Conservation (phyloP, 2,113 vertebrate species). For the Henicopernis longicauda region DNA sequence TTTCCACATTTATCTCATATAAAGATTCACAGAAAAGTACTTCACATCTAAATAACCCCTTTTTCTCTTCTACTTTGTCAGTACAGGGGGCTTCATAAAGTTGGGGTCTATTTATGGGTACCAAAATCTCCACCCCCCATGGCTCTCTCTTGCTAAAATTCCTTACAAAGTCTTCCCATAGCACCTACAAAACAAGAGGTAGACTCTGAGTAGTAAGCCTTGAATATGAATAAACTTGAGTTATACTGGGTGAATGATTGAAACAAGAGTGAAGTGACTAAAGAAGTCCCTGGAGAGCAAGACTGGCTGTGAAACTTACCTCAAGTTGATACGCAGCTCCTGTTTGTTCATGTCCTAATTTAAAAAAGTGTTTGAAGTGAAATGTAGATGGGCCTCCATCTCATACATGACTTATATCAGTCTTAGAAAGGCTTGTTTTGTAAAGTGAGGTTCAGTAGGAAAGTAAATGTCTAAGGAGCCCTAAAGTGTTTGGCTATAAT, state of each 20-base stretch:
- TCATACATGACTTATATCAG: fast-evolving
- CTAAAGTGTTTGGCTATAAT: neutral
- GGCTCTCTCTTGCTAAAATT: neutral
- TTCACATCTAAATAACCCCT: neutral
- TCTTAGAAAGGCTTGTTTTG: neutral
- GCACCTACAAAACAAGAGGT: neutral
- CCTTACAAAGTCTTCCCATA: neutral
- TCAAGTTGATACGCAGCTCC: fast-evolving
- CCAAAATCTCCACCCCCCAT: neutral
- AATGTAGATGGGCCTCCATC: neutral
- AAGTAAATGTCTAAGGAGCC: neutral
- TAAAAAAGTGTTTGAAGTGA: neutral
- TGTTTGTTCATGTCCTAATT: neutral
- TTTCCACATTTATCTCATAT: neutral
- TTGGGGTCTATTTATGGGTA: neutral
- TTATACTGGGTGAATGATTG: neutral
- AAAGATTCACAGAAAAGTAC: neutral
- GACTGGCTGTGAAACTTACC: neutral
- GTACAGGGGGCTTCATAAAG: neutral
- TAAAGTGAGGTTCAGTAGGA: neutral
- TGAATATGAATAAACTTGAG: neutral
- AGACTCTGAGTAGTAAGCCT: neutral
- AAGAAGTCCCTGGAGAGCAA: neutral
- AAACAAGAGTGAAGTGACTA: neutral
- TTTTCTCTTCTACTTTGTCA: neutral